A percentile compares a stretch with the other conserved stretches of the same genome.
Evolutionary conservation across 2,113 vertebrate species (phyloP).

Genomic region (Ceuthmochares aereus): DNA sequence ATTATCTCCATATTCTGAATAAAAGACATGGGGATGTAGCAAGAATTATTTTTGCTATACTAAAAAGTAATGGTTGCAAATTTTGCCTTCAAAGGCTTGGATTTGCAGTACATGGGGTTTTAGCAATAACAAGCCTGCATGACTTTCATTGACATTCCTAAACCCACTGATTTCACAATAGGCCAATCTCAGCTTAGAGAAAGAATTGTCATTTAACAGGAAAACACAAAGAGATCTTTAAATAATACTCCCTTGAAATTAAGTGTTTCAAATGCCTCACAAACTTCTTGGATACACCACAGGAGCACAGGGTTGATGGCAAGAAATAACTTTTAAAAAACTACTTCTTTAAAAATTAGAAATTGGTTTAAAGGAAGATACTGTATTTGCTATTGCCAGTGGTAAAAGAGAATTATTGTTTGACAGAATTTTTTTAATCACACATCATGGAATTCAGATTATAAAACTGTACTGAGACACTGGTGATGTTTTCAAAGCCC

Average conservation of each 20-base stretch:
- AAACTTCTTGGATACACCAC: neutral
- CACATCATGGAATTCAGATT: neutral
- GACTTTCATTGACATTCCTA: neutral
- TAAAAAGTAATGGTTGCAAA: neutral
- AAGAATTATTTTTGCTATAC: neutral
- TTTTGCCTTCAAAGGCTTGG: neutral
- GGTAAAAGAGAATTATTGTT: neutral
- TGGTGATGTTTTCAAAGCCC: neutral
- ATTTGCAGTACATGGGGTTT: neutral
- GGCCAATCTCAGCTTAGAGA: neutral
- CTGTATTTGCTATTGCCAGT: neutral
- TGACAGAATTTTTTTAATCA: neutral
- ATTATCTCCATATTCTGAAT: neutral
- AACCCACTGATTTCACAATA: neutral
- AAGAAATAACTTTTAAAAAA: neutral
- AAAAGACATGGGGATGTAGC: neutral
- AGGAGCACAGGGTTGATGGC: neutral
- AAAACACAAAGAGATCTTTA: neutral
- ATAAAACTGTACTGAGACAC: neutral
- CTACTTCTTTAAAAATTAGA: neutral
- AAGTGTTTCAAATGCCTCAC: neutral
- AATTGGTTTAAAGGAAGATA: neutral
- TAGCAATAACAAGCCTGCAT: neutral
- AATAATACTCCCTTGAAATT: neutral
- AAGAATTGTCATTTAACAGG: neutral